A percentile compares a stretch with the other conserved stretches of the same genome.
Conservation (phyloP, 2,113 vertebrate genomes). For the Eira barbara region DNA sequence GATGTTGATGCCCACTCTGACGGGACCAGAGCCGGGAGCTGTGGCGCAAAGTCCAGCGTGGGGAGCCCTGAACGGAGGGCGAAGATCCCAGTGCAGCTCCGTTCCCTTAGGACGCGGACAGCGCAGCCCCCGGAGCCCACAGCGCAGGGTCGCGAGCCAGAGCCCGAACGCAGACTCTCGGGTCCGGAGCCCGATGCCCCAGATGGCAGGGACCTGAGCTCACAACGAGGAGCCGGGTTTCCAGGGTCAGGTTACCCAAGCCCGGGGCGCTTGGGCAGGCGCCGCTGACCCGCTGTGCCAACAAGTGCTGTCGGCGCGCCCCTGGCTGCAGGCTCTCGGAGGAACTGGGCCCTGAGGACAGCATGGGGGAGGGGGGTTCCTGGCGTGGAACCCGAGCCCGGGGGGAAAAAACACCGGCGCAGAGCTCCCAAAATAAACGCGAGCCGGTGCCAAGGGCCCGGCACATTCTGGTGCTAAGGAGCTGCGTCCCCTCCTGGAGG, state of each 20-base stretch:
- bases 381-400: slow-evolving; percentile 61
- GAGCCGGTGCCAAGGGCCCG: not conserved
- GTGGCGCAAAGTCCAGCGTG: not conserved
- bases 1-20: not conserved
- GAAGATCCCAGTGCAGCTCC: not conserved
- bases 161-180: not conserved
- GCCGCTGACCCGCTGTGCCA: not conserved
- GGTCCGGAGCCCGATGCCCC: not conserved
- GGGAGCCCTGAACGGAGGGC: not conserved
- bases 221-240: not conserved
- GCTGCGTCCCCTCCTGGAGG: not conserved
- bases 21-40: not conserved
- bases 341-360: not conserved
- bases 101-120: not conserved
- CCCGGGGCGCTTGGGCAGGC: not conserved
- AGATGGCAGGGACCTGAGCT: not conserved
- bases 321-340: rapidly evolving
- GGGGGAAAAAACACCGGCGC: not conserved
- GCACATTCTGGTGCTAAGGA: not conserved
- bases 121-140: not conserved
- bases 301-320: slow-evolving; percentile 32
- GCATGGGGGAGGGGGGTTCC: slow-evolving; percentile 50
- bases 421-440: slow-evolving; percentile 70
- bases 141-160: not conserved
- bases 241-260: not conserved